Percentiles rank a stretch among this genome's conserved stretches.
phyloP scores from a whole-genome alignment of 2,113 vertebrate species.

The Vanacampus margaritifer region DNA sequence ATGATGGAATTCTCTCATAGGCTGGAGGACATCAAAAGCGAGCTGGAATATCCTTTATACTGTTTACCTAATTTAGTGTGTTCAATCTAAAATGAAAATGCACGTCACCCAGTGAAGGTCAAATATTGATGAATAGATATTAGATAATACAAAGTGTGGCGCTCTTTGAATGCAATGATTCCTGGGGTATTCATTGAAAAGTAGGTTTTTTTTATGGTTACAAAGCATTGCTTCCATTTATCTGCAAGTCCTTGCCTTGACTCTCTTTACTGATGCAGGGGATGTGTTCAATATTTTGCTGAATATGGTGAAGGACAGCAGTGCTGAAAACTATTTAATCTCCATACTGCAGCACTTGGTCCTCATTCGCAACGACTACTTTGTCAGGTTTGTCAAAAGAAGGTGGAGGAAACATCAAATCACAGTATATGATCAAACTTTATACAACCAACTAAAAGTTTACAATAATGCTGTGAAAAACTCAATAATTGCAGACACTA shows the following conservation, averaged over 20 bases:
- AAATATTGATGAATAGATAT: neutral
- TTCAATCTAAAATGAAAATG: neutral
- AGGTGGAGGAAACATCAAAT: too few species aligned
- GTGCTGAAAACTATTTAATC: constrained; percentile 85
- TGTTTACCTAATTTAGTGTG: constrained; percentile 7
- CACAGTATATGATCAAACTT: too few species aligned
- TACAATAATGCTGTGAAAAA: too few species aligned
- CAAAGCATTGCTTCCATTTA: constrained; percentile 13
- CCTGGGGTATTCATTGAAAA: neutral
- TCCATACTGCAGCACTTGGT: constrained; percentile 96
- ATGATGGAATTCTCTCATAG: constrained; percentile 92
- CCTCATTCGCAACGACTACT: constrained; percentile 89
- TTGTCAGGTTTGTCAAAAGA: constrained; percentile 78
- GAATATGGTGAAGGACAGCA: constrained; percentile 86
- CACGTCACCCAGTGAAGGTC: neutral
- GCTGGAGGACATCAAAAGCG: constrained; percentile 88
- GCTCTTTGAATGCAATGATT: neutral
- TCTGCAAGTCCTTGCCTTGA: constrained; percentile 82
- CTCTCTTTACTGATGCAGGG: constrained; percentile 80
- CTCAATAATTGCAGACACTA: too few species aligned
- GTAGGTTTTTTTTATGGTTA: constrained; percentile 16
- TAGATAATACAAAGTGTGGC: neutral
- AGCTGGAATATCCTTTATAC: constrained; percentile 94
- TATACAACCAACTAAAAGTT: too few species aligned
- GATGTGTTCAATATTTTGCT: constrained; percentile 89